Percentiles rank a stretch among this genome's conserved stretches.
Conservation (phyloP, 2,888 invertebrate species). For the Dicyrtoma fusca region DNA sequence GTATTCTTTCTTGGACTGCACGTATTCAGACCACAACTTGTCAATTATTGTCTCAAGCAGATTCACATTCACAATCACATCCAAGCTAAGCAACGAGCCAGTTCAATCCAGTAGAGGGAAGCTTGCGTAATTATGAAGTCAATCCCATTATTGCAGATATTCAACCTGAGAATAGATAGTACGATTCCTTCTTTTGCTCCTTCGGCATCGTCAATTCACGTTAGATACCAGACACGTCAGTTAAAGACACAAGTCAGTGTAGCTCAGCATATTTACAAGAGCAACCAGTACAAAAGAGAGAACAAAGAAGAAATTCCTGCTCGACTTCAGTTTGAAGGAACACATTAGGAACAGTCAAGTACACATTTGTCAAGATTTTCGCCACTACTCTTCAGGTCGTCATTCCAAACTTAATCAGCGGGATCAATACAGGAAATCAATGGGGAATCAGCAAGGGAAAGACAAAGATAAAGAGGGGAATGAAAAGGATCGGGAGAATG, state of each 20-base stretch:
- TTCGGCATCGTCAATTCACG: not conserved
- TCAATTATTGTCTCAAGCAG: no score
- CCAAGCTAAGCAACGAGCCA: no score
- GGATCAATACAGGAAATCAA: not conserved
- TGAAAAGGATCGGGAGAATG: conserved; percentile 20
- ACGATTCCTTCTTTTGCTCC: not conserved
- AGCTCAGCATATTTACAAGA: no score
- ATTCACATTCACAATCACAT: no score
- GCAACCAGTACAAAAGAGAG: not conserved
- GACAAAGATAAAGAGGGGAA: conserved; percentile 35
- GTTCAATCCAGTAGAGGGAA: no score
- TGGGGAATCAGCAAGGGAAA: conserved; percentile 53
- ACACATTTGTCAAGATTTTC: conserved; percentile 35
- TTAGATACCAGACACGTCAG: not conserved
- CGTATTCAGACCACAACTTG: no score
- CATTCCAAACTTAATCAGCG: no score
- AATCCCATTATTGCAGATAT: not conserved
- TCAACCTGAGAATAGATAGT: not conserved
- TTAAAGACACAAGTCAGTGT: no score
- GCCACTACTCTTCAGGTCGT: conserved; percentile 38
- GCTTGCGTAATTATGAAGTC: not conserved
- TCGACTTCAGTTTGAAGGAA: not conserved
- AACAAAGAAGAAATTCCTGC: no score
- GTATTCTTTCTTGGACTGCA: no score
- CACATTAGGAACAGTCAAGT: conserved; percentile 2